Base-by-base conservation (phyloP, 2,113 vertebrate genomes). In the Ranitomeya imitator region DNA sequence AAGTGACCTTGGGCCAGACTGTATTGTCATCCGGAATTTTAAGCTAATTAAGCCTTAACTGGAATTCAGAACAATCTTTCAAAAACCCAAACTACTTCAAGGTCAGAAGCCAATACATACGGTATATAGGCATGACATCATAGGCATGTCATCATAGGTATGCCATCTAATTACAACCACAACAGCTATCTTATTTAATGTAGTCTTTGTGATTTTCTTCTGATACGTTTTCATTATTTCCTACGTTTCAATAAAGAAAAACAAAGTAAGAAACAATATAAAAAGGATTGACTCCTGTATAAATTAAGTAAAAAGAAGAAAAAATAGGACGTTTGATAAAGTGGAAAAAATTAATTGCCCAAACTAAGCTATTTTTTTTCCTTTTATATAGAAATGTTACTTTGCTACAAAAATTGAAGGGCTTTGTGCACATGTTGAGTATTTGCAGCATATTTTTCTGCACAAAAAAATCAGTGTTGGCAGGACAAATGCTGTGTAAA, bases 31-130 rank as follows among this genome's bases (percentile, higher is more conserved):
- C 78, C 54, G 23, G 19, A 51, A 59, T 61, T 15, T 51, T 76
- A 73, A 83, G 86, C 86, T 83, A 77, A 88, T 88, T 88, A 26
- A 76, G 61, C 18, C 67, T 37, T 77, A 51, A 23, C 63, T 60
- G 60, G 18, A 61, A 83, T 63, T 60, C 79, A 88, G 69, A 63
- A 51, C 54, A 59, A 88, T 83, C 63, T 15, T 83, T 83, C 63
- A 67, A 12, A 67, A 51, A 18, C 81, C 18, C 45, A 67, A 83
- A 83, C 67, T 51, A 54, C 81, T 83, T 83, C 81, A 69, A 83
- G 81, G 81, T 83, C 81, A 83, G 45, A 45, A 83, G 81, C 45
- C 23, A 55, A 52, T 83, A 83, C 18, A 26, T n/a, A 69, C 4
- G 23, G 45, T 54, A 54, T 19, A 83, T n/a, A 16, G 1, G 52